Evolutionary conservation across 2,888 invertebrate genomes (phyloP), one percentile per base, ranked within the genome.

Genomic region (Trichopria drosophilae): DNA sequence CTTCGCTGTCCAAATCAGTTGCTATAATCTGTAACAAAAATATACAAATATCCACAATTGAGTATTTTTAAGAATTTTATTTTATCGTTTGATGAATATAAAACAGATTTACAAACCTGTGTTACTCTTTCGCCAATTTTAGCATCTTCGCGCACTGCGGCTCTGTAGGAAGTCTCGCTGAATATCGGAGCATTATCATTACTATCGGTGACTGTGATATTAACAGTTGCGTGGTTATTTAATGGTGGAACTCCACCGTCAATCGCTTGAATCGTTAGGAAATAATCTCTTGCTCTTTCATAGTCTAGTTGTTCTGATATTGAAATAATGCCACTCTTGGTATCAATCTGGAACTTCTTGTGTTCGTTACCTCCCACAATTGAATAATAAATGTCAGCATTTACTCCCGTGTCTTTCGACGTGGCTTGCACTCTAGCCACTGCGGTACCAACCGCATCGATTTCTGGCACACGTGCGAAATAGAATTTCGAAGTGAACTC

Each of bases 231-330:
- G 58, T 90, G 86, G 74, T 91, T 92, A 71, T 89, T 91, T 31
- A 96, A 81, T 10, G 96, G 93, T 3, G 93, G 93, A 12, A 83
- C 81, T 6, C 95, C 95, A 0, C 90, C 89, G 75, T 96, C 96
- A 16, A 89, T 82, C 3, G 95, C 95, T 76, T 93, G 89, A 56
- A 94, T 87, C 0, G 93, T 93, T 44, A 96, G 79, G 63, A 89
- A 86, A 75, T 93, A 95, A 68, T 89, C 88, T 57, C 84, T 84
- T 0, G 90, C 87, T 57, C 88, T 82, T 77, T 96, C 96, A 75
- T 86, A 93, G 77, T 97, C 95, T 41, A 96, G 78, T 55, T 85
- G 83, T 46, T 90, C 88, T 32, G 86, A 83, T 12, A 95, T 83
- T 41, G 81, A 80, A 40, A 96, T 81, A 6, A 86, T 83, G 28